Conservation (phyloP, 2,797 vertebrate species). For the Micromesistius poutassou region DNA sequence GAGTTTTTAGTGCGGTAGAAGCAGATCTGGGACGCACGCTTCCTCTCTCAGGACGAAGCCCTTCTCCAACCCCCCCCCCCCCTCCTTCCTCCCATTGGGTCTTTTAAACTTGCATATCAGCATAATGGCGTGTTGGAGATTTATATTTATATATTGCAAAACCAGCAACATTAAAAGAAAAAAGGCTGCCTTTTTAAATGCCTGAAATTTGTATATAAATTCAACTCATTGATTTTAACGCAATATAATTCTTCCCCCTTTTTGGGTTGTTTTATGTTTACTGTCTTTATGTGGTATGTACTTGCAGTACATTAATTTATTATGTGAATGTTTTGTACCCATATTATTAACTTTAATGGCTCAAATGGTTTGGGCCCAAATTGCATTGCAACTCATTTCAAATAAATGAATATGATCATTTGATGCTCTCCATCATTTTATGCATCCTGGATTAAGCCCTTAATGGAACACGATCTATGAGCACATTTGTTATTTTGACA, state of each 20-base stretch:
- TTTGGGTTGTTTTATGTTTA: slow-evolving; percentile 60
- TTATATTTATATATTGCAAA: slow-evolving; percentile 71
- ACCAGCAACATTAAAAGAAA: slow-evolving; percentile 35
- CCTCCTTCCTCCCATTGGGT: slow-evolving; percentile 13
- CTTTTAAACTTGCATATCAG: slow-evolving; percentile 55
- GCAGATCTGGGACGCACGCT: neutral
- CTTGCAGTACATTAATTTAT: slow-evolving; percentile 75
- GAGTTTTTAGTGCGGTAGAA: neutral
- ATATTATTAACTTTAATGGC: slow-evolving; percentile 66
- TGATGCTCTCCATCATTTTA: neutral
- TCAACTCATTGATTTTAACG: slow-evolving; percentile 66
- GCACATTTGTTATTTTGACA: neutral
- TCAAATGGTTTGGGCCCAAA: slow-evolving; percentile 66
- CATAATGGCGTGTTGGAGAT: slow-evolving; percentile 60
- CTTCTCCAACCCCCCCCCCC: neutral
- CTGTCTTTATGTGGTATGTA: slow-evolving; percentile 55
- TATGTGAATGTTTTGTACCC: slow-evolving; percentile 74
- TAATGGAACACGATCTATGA: neutral
- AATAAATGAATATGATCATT: slow-evolving; percentile 67
- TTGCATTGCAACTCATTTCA: slow-evolving; percentile 64
- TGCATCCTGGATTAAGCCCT: neutral
- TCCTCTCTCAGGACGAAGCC: neutral
- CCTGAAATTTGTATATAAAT: slow-evolving; percentile 71
- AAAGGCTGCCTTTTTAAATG: slow-evolving; percentile 71
- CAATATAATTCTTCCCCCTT: slow-evolving; percentile 48